Percentiles rank a stretch among this genome's conserved stretches.
phyloP scores from a whole-genome alignment of 2,888 invertebrate genomes.

The Drosophila glabriapex region DNA sequence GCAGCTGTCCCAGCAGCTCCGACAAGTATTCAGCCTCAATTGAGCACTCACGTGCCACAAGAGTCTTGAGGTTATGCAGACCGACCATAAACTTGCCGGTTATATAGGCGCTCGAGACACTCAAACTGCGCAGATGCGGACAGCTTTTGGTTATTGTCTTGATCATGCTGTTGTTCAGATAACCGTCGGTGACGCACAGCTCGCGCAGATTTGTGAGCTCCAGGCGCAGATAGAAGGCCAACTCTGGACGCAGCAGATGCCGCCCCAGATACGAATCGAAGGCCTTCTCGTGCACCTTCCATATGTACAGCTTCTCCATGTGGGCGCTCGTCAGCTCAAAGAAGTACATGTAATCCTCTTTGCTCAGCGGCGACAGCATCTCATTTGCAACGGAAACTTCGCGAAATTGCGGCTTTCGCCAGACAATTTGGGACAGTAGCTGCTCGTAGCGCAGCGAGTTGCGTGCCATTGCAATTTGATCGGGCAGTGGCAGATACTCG shows the following conservation, averaged over 20 bases:
- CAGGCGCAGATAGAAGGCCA: conserved; percentile 59
- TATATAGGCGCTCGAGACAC: conserved; percentile 66
- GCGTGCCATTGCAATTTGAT: conserved; percentile 67
- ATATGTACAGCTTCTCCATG: conserved; percentile 70
- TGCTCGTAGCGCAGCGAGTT: conserved; percentile 54
- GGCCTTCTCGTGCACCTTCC: conserved; percentile 68
- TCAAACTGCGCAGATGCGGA: conserved; percentile 48
- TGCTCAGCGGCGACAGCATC: conserved; percentile 54
- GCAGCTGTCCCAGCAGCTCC: conserved; percentile 51
- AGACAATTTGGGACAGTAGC: conserved; percentile 55
- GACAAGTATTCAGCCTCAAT: conserved; percentile 45
- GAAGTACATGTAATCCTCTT: conserved; percentile 65
- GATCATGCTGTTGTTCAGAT: conserved; percentile 70
- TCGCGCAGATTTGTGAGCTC: conserved; percentile 57
- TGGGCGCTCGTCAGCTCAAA: conserved; percentile 59
- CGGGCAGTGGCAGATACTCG: conserved; percentile 55
- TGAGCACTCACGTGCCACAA: conserved; percentile 68
- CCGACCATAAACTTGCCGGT: conserved; percentile 61
- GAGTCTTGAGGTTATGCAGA: conserved; percentile 47
- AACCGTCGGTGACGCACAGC: conserved; percentile 60
- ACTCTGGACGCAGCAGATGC: conserved; percentile 60
- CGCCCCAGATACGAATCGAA: conserved; percentile 64
- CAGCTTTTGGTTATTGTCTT: conserved; percentile 60
- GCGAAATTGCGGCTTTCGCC: conserved; percentile 63
- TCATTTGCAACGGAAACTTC: conserved; percentile 64